Base-by-base conservation (phyloP, 2,797 vertebrate genomes). In the Anniella stebbinsi region DNA sequence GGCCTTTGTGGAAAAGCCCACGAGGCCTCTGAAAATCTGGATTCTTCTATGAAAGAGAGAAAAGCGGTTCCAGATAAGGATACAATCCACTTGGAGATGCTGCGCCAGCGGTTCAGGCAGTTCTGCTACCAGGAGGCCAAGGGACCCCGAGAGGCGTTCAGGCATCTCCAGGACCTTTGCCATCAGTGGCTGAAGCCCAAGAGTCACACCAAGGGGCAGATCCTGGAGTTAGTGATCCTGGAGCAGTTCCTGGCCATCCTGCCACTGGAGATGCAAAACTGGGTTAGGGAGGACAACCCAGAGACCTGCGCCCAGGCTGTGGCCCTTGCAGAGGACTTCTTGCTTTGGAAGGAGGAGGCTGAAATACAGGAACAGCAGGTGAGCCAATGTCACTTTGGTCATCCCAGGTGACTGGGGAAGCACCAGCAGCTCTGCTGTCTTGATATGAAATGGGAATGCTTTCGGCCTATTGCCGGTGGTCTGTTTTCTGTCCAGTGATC, bases 241-340 rank as follows among this genome's bases (percentile, higher is more conserved):
- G 90, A 91, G 38, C 90, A 91, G 90, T 91, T 91, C 33, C 28
- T 91, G 63, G 66, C 63, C 7, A 83, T 91, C 18, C 78, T 90
- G 17, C 89, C 89, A 1, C 11, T 33, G 6, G 78, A 75, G 23
- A 90, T 90, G 89, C 89, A 82, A 45, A 76, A 80, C 57, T 90
- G 89, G 78, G 89, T 90, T 30, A 87, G 28, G 57, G 85, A 80
- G 28, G 84, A 76, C 4, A n/a, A 54, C 17, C 89, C 89, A 0
- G 36, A 36, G 70, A 87, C 84, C 17, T 82, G 70, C 30, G 28
- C 72, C n/a, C 78, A 90, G 70, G 89, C 84, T 0, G 89, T 90
- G 85, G 69, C 70, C n/a, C 45, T 87, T 5, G 89, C 89, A 12
- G 89, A 90, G 10, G 78, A 76, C 38, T 90, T 90, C 78, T 73